Percentiles rank a stretch among this genome's conserved stretches.
phyloP scores from a whole-genome alignment of 2,888 invertebrate genomes.

The Philaethria dido region DNA sequence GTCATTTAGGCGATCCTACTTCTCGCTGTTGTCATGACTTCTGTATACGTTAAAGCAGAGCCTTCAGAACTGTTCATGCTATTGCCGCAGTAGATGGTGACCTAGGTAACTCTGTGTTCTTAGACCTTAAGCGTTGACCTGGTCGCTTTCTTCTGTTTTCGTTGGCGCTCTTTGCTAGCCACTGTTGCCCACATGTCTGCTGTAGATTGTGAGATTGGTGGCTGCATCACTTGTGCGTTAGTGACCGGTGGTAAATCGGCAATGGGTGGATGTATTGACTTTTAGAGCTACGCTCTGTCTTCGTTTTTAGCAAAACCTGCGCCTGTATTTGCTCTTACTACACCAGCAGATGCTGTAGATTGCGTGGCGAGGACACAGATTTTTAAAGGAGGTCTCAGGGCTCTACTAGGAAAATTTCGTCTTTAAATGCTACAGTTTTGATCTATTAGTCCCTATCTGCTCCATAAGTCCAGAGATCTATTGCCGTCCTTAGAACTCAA shows the following conservation, averaged over 20 bases:
- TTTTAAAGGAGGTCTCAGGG: not conserved
- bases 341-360: not conserved
- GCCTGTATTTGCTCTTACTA: not conserved
- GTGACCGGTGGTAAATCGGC: not conserved
- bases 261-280: not conserved
- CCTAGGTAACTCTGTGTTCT: not conserved
- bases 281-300: not conserved
- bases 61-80: not conserved
- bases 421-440: not conserved
- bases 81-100: not conserved
- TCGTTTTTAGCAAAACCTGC: not conserved
- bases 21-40: not conserved
- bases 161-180: no score
- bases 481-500: not conserved
- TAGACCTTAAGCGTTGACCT: not conserved
- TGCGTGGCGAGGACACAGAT: not conserved
- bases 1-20: constrained; percentile 1
- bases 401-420: constrained; percentile 4
- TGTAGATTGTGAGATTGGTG: not conserved
- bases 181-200: not conserved
- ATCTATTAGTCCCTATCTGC: not conserved
- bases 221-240: not conserved
- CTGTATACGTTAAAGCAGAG: not conserved
- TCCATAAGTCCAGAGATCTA: not conserved
- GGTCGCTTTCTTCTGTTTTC: no score